A percentile compares a stretch with the other conserved stretches of the same genome.
Conservation (phyloP, 2,888 invertebrate species). For the Brachynemurus nebulosus region DNA sequence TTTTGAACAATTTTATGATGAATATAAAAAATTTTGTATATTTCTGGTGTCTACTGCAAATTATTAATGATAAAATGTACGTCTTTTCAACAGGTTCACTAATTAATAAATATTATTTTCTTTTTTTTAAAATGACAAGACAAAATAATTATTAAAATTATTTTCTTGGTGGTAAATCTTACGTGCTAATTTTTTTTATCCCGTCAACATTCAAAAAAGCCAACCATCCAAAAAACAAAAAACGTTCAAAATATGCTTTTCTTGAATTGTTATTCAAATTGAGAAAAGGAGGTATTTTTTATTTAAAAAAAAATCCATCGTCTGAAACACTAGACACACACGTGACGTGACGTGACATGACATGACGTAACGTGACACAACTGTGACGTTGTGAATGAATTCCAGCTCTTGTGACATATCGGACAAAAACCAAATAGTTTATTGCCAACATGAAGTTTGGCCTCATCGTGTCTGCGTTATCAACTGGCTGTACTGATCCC, state of each 20-base stretch:
- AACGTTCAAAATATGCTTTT: neutral
- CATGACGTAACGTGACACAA: too few relatives aligned
- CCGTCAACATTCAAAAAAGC: too few relatives aligned
- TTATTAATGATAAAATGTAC: conserved; percentile 4
- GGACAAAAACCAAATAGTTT: neutral
- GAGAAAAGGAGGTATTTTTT: neutral
- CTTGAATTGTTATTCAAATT: neutral
- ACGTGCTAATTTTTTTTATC: too few relatives aligned
- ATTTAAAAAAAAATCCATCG: neutral
- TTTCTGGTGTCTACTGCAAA: too few relatives aligned
- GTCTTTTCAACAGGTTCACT: conserved; percentile 5
- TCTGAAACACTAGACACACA: too few relatives aligned
- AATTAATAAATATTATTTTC: conserved; percentile 1
- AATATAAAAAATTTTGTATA: too few relatives aligned
- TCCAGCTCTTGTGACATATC: neutral
- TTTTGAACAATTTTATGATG: too few relatives aligned
- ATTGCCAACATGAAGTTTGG: conserved; percentile 14
- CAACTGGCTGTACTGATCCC: conserved; percentile 48
- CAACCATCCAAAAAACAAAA: too few relatives aligned
- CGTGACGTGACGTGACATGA: too few relatives aligned
- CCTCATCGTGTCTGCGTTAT: conserved; percentile 10
- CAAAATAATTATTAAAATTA: neutral
- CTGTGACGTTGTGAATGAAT: too few relatives aligned
- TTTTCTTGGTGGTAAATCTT: neutral
- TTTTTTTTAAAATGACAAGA: neutral